These are phyloP conservation scores for Drosophila siamana DNA, from an alignment of 2,888 invertebrate genomes.

Conservation along the genomic window DNA sequence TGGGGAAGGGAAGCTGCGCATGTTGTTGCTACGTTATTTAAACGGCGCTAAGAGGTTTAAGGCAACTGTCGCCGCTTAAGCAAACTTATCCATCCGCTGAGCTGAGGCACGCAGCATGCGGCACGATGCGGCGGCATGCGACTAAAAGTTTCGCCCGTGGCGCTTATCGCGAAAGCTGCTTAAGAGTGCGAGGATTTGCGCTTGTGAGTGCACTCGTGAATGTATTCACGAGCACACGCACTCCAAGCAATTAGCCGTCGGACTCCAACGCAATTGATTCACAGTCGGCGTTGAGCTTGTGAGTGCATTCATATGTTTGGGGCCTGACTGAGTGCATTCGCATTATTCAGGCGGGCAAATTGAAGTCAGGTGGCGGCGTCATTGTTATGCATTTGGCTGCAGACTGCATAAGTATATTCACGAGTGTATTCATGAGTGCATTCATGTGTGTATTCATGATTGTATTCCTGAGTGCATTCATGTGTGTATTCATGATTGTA, in stretches of 20 bases:
- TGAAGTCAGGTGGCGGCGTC: no score
- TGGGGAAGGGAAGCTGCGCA: conserved; percentile 8
- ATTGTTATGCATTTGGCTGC: no score
- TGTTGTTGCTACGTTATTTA: conserved; percentile 30
- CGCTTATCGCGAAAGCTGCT: conserved; percentile 14
- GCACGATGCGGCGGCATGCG: background rate
- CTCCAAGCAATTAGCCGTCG: background rate
- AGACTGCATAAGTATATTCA: no score
- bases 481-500: no score
- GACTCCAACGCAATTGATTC: no score
- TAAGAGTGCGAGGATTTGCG: conserved; percentile 6
- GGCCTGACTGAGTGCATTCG: no score
- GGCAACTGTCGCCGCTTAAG: conserved; percentile 29
- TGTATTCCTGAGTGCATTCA: background rate
- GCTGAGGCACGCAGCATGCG: background rate
- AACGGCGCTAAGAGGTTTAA: conserved; percentile 39
- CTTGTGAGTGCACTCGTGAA: conserved; percentile 6
- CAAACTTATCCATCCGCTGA: conserved; percentile 16
- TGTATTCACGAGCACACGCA: conserved; percentile 13
- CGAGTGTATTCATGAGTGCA: conserved; percentile 7
- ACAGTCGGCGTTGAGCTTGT: no score
- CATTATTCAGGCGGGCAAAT: no score
- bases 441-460: no score
- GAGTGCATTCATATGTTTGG: no score
- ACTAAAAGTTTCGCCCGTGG: conserved; percentile 11